A percentile compares a stretch with the other conserved stretches of the same genome.
Conservation (phyloP, 2,113 vertebrate genomes). For the Trinectes maculatus region DNA sequence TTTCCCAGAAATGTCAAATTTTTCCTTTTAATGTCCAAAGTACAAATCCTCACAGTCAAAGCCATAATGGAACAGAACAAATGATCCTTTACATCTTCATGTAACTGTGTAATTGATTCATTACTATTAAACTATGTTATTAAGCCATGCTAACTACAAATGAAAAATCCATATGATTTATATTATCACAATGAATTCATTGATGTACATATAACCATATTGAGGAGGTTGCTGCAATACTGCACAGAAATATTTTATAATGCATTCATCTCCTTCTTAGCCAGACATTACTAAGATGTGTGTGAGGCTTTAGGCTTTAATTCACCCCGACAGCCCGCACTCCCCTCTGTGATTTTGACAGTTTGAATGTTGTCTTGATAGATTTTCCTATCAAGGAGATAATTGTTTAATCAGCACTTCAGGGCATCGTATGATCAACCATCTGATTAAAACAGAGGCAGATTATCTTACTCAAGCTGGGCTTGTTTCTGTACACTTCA, state of each 20-base stretch:
- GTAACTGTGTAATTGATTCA: neutral
- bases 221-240: neutral
- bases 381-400: slow-evolving; percentile 53
- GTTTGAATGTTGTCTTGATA: slow-evolving; percentile 53
- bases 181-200: slow-evolving; percentile 2
- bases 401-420: slow-evolving; percentile 67
- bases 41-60: neutral
- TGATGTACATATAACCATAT: neutral
- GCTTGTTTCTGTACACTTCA: slow-evolving; percentile 13
- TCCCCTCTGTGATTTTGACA: slow-evolving; percentile 42
- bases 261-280: slow-evolving; percentile 41
- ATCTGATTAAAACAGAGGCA: slow-evolving; percentile 46
- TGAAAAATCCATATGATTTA: neutral
- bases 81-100: neutral
- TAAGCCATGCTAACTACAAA: neutral
- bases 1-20: neutral
- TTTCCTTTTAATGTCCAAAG: neutral
- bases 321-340: slow-evolving; percentile 55
- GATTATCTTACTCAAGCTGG: slow-evolving; percentile 29
- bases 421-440: slow-evolving; percentile 52
- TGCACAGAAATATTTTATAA: slow-evolving; percentile 19
- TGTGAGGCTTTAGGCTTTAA: slow-evolving; percentile 37
- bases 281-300: slow-evolving; percentile 26
- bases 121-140: neutral
- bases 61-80: neutral